These are phyloP conservation scores for Okamejei kenojei DNA, from an alignment of 2,797 vertebrate species.

Conservation along the genomic window DNA sequence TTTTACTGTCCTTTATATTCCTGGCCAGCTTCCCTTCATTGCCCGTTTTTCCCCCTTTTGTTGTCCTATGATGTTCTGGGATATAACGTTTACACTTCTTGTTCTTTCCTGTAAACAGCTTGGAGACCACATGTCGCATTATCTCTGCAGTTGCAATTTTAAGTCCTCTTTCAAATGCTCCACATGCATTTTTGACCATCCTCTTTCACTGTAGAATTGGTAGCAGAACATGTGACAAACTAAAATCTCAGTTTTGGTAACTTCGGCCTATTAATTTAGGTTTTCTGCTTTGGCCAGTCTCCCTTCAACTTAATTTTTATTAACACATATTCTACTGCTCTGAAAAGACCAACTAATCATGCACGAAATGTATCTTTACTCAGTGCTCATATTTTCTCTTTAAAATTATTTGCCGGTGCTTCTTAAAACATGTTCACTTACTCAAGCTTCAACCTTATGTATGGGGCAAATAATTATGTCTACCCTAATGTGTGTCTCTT, in stretches of 20 bases:
- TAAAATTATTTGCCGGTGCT: background rate
- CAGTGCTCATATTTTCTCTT: background rate
- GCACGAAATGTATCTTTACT: background rate
- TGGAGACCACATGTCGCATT: background rate
- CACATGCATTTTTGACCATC: background rate
- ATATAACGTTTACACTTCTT: background rate
- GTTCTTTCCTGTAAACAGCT: background rate
- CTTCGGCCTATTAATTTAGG: background rate
- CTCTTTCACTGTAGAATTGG: background rate
- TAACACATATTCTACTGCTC: background rate
- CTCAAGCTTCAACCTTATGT: background rate
- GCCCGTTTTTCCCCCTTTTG: too few species aligned
- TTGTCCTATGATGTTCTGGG: too few species aligned
- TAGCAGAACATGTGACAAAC: background rate
- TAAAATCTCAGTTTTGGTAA: background rate
- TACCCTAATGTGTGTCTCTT: background rate
- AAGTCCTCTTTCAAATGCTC: background rate
- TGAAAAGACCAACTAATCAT: background rate
- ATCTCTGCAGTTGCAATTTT: background rate
- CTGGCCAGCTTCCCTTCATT: too few species aligned
- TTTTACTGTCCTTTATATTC: too few species aligned
- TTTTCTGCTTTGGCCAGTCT: background rate
- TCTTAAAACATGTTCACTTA: background rate
- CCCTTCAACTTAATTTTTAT: background rate
- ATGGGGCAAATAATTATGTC: background rate